A percentile compares a stretch with the other conserved stretches of the same genome.
Conservation (phyloP, 30 jellyfish, hydroid and myxozoan species). For the Pelagia noctiluca region DNA sequence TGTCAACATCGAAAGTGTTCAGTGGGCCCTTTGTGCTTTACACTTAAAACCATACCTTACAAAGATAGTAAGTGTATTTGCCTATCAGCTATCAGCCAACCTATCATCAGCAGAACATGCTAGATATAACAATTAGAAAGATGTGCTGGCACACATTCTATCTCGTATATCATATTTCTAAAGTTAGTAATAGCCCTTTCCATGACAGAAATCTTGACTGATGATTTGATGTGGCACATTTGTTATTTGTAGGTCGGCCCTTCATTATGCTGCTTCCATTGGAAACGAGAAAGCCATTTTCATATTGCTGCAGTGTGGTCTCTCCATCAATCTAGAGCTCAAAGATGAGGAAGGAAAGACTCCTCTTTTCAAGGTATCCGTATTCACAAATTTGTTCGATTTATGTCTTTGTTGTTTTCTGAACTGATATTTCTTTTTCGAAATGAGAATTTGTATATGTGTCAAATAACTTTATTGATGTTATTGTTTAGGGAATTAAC, state of each 20-base stretch:
- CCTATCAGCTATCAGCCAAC: not conserved
- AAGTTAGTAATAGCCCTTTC: not conserved
- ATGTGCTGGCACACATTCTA: too few species aligned
- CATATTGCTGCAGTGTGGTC: conserved; percentile 37
- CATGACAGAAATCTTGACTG: not conserved
- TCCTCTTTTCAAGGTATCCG: conserved; percentile 45
- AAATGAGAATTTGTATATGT: not conserved
- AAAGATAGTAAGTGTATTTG: not conserved
- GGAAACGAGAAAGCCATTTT: conserved; percentile 33
- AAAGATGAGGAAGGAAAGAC: conserved; percentile 68
- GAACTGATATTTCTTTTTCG: not conserved
- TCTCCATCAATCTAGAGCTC: conserved; percentile 13
- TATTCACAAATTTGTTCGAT: not conserved
- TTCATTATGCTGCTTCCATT: conserved; percentile 60
- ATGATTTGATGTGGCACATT: not conserved
- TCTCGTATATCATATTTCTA: not conserved
- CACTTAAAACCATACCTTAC: too few species aligned
- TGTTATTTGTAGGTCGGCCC: conserved; percentile 32
- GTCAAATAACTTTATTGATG: not conserved
- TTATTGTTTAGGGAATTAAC: not conserved
- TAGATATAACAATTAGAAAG: not conserved
- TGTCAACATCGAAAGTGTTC: too few species aligned
- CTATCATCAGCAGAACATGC: not conserved
- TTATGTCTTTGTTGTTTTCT: not conserved
- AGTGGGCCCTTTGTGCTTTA: too few species aligned